Evolutionary conservation across 2,113 vertebrate species (phyloP).

Genomic region (Choloepus hoffmanni): DNA sequence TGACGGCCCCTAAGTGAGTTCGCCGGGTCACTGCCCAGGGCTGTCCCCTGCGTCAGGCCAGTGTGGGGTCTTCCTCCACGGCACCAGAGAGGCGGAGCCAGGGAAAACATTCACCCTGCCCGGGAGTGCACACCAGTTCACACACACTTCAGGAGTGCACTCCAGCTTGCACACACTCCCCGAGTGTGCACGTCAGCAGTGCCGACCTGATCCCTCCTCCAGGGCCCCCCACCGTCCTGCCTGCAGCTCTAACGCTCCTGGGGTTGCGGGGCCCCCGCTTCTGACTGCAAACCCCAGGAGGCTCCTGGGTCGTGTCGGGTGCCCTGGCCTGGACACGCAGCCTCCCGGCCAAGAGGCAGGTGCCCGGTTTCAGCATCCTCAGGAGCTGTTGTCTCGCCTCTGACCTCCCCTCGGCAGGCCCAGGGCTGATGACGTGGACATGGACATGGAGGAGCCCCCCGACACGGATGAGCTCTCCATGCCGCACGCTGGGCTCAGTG

Average conservation of each 20-base stretch:
- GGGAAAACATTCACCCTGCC: too few species aligned
- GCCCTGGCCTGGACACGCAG: not conserved
- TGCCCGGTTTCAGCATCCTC: not conserved
- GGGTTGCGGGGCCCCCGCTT: not conserved
- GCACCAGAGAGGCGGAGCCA: not conserved
- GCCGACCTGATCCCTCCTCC: too few species aligned
- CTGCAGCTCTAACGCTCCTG: not conserved
- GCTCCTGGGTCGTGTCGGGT: not conserved
- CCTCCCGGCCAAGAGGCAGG: not conserved
- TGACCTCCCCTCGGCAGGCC: not conserved
- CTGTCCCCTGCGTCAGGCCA: fast-evolving
- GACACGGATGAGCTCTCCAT: slow-evolving; percentile 54
- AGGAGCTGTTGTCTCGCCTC: not conserved
- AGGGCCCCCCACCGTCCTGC: too few species aligned
- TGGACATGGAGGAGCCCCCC: not conserved
- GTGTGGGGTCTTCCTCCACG: fast-evolving
- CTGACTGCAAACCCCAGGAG: not conserved
- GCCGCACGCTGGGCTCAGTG: not conserved
- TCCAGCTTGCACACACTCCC: too few species aligned
- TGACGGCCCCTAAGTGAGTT: not conserved
- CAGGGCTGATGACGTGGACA: too few species aligned
- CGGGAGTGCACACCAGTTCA: not conserved
- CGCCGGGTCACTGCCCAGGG: not conserved
- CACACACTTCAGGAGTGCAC: too few species aligned
- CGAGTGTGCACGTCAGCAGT: too few species aligned